These are phyloP conservation scores for mouse (Mus musculus) DNA, from an alignment of 2,113 vertebrate genomes.

Conservation along the genomic window DNA sequence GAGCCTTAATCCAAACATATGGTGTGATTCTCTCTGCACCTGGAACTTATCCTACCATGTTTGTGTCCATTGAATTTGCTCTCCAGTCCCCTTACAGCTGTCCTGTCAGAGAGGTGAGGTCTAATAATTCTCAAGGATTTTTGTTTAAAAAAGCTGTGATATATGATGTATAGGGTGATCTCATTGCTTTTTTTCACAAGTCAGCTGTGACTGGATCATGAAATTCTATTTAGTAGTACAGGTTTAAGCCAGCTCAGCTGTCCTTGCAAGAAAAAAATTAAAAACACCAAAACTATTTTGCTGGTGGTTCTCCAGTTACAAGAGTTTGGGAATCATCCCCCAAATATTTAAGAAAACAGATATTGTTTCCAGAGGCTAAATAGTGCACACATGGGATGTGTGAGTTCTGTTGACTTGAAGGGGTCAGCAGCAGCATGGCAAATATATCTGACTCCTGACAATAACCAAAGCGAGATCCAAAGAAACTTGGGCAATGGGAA, in stretches of 20 bases:
- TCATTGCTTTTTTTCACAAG: slow-evolving; percentile 54
- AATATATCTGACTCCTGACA: slow-evolving; percentile 65
- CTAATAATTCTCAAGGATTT: neutral
- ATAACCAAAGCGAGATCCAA: slow-evolving; percentile 56
- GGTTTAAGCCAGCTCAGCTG: slow-evolving; percentile 68
- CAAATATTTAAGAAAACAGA: slow-evolving; percentile 66
- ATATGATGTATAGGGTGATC: slow-evolving; percentile 23
- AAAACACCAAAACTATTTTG: slow-evolving; percentile 31
- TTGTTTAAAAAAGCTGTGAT: slow-evolving; percentile 28
- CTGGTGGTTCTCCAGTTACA: slow-evolving; percentile 64
- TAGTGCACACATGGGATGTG: neutral
- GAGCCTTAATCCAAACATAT: neutral
- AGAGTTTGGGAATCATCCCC: slow-evolving; percentile 57
- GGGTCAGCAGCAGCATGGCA: slow-evolving; percentile 46
- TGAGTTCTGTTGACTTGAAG: slow-evolving; percentile 8
- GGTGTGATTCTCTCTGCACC: neutral
- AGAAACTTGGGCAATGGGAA: slow-evolving; percentile 59
- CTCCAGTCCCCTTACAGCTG: slow-evolving; percentile 25
- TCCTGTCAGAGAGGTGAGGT: neutral
- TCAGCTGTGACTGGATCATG: slow-evolving; percentile 31
- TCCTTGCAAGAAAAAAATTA: slow-evolving; percentile 24
- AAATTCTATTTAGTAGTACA: slow-evolving; percentile 65
- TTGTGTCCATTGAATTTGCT: neutral
- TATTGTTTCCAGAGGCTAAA: slow-evolving; percentile 69
- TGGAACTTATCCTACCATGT: neutral